Percentiles rank a stretch among this genome's conserved stretches.
Evolutionary conservation across 2,888 invertebrate species (phyloP).

Genomic region (Gymnocheta viridis): DNA sequence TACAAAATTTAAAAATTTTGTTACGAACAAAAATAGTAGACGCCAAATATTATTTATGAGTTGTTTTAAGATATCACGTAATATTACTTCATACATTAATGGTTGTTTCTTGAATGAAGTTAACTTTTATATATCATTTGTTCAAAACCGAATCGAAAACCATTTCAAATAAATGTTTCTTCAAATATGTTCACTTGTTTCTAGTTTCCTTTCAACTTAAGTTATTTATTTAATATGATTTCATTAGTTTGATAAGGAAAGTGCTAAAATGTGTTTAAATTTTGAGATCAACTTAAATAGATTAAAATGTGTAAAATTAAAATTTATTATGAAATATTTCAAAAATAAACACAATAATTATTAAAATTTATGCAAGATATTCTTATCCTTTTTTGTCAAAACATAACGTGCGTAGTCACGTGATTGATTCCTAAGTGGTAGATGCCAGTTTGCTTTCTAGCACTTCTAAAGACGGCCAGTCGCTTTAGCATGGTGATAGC

Average conservation of each 20-base stretch:
- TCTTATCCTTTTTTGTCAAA: background rate
- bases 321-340: constrained; percentile 60
- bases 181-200: constrained; percentile 28
- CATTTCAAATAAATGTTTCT: constrained; percentile 29
- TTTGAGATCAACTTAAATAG: constrained; percentile 39
- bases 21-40: constrained; percentile 27
- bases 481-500: too few relatives aligned
- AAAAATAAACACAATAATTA: constrained; percentile 30
- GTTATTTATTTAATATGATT: constrained; percentile 73
- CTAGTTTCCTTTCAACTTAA: constrained; percentile 28
- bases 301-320: constrained; percentile 41
- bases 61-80: constrained; percentile 67
- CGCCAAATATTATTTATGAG: constrained; percentile 61
- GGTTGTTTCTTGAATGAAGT: constrained; percentile 5
- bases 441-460: too few relatives aligned
- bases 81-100: constrained; percentile 58
- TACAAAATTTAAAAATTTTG: constrained; percentile 12
- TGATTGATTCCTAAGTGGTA: too few relatives aligned
- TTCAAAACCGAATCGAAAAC: constrained; percentile 40
- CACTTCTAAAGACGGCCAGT: too few relatives aligned
- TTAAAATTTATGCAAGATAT: constrained; percentile 37
- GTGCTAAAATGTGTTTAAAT: constrained; percentile 76
- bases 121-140: constrained; percentile 54
- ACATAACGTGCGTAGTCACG: too few relatives aligned
- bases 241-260: constrained; percentile 76